phyloP scores from a whole-genome alignment of 2,113 vertebrate species.

The Perccottus glenii region DNA sequence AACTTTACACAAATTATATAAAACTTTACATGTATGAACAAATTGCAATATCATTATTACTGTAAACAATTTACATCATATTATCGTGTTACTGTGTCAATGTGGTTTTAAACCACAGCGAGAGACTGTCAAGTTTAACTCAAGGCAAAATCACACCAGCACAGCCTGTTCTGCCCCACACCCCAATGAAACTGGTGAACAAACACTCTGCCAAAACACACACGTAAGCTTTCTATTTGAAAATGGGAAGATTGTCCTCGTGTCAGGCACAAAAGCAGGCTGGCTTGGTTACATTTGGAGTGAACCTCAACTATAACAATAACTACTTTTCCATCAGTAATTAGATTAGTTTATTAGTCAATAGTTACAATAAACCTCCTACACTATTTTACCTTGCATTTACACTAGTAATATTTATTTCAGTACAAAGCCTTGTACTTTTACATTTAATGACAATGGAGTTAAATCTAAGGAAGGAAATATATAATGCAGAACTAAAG shows the following conservation, averaged over 20 bases:
- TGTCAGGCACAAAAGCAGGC: constrained; percentile 30
- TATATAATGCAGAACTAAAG: no score
- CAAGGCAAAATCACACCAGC: constrained; percentile 24
- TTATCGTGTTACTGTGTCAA: background rate
- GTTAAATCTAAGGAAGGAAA: no score
- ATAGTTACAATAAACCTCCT: no score
- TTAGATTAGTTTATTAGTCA: no score
- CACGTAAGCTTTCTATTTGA: constrained; percentile 24
- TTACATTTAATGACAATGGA: no score
- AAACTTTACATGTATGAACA: background rate
- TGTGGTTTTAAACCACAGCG: background rate
- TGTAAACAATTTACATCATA: background rate
- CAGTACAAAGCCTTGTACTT: no score
- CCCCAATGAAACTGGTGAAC: constrained; percentile 8
- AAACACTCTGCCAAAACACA: constrained; percentile 37
- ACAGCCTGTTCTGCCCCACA: constrained; percentile 6
- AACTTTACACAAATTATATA: no score
- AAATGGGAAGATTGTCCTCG: constrained; percentile 39
- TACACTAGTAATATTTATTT: no score
- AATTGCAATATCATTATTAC: background rate
- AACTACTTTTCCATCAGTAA: no score
- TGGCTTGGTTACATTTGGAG: constrained; percentile 9
- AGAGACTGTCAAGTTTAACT: constrained; percentile 3
- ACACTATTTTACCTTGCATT: no score
- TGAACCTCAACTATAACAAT: no score